These are phyloP conservation scores for Eclectus roratus DNA, from an alignment of 2,113 vertebrate genomes.

Conservation along the genomic window DNA sequence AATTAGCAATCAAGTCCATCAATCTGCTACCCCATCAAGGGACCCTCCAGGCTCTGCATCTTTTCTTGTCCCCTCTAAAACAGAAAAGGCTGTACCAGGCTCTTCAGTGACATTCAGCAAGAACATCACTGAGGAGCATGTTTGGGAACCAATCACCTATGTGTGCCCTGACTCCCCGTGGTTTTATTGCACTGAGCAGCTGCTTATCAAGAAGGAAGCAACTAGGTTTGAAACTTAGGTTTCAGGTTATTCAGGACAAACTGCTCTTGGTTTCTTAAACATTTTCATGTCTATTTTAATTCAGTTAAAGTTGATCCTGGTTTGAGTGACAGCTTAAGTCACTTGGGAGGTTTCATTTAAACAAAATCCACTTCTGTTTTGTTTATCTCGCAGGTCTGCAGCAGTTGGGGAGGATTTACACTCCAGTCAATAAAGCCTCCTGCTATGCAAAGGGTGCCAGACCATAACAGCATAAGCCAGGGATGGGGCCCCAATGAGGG, in stretches of 20 bases:
- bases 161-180: background rate
- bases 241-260: background rate
- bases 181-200: background rate
- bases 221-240: background rate
- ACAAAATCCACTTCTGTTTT: background rate
- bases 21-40: too few species aligned
- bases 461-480: background rate
- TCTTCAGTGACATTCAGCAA: background rate
- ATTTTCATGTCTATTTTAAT: background rate
- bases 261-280: background rate
- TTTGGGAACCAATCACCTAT: accelerated
- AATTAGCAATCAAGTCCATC: background rate
- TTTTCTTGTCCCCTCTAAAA: background rate
- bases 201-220: background rate
- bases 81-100: background rate
- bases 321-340: background rate
- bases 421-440: background rate
- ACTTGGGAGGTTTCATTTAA: background rate
- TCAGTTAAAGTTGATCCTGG: background rate
- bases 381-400: background rate
- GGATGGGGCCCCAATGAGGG: background rate
- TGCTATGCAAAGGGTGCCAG: background rate
- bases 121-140: background rate
- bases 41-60: background rate
- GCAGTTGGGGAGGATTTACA: background rate